Base-by-base conservation (phyloP, 37 sponge, comb jelly and placozoan species). In the Aplysina aerophoba region DNA sequence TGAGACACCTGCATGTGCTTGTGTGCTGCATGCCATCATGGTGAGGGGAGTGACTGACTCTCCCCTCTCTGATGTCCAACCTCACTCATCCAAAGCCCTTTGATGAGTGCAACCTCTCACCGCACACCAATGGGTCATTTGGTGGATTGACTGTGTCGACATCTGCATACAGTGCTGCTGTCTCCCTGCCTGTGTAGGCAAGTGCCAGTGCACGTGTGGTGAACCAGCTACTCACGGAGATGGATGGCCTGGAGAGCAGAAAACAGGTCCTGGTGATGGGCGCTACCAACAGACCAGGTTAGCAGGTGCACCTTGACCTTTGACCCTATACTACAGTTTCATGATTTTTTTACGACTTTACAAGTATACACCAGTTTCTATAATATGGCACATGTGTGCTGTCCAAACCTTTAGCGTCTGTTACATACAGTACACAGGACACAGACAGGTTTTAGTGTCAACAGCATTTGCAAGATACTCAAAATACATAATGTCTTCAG, bases 201-300 rank as follows among this genome's bases (percentile, higher is more conserved):
- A 83, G 85, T 69, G 89, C 89, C 25, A 97, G 94, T 85, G 92
- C 95, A 30, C 88, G 99, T 0, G 96, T 99, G 19, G 99, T 99
- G 21, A 99, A 99, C 83, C 97, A 97, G 85, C 78, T 99, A 74
- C 79, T 99, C 31, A 99, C 99, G 27, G 99, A 99, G 81, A 97
- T 99, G 99, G 99, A 99, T 80, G 99, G 99, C 4, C 53, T 97
- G 83, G 90, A 89, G 53, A 59, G 89, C n/a, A 85, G 97, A 75
- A 95, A 88, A 73, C 94, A 95, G 54, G 99, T 99, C 50, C 97
- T 97, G 85, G 85, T 99, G 40, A 95, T 99, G 85, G 97, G 86
- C 17, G 97, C 99, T 30, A 99, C 99, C 5, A 99, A 99, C 74
- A 80, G 97, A 68, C 93, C 97, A 78, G 96, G 96, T 91, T 8